Evolutionary conservation across 2,888 invertebrate species (phyloP).

Genomic region (Leptinotarsa tumamoca): DNA sequence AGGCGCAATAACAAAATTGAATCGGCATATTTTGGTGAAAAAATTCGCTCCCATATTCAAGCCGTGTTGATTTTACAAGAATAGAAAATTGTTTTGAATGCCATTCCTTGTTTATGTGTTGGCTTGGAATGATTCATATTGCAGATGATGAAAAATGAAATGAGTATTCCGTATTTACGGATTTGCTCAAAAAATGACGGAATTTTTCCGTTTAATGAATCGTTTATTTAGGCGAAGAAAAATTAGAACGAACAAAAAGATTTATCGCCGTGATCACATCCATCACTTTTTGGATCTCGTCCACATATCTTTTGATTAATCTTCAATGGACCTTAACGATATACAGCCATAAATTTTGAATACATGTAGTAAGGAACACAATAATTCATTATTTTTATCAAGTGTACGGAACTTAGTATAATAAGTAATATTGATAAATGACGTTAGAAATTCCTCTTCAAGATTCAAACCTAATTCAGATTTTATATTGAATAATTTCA

Average conservation of each 20-base stretch:
- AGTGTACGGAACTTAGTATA: neutral
- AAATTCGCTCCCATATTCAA: neutral
- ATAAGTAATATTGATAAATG: neutral
- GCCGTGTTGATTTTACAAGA: neutral
- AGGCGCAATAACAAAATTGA: neutral
- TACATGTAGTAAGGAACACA: neutral
- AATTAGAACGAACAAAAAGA: neutral
- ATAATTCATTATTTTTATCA: neutral
- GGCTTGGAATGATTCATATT: neutral
- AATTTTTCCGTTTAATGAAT: too few relatives aligned
- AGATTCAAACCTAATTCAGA: neutral
- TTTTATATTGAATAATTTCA: too few relatives aligned
- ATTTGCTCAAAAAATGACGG: neutral
- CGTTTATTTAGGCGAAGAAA: neutral
- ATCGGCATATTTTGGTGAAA: neutral
- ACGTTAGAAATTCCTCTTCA: neutral
- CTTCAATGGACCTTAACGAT: neutral
- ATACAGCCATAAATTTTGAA: neutral
- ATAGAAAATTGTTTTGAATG: constrained; percentile 9
- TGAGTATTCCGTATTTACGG: neutral
- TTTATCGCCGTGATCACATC: neutral
- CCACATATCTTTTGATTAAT: constrained; percentile 3
- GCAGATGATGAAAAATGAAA: neutral
- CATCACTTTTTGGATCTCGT: constrained; percentile 10
- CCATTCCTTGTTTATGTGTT: neutral